A percentile compares a stretch with the other conserved stretches of the same genome.
Evolutionary conservation across 2,797 vertebrate species (phyloP).

Genomic region (Pygocentrus nattereri): DNA sequence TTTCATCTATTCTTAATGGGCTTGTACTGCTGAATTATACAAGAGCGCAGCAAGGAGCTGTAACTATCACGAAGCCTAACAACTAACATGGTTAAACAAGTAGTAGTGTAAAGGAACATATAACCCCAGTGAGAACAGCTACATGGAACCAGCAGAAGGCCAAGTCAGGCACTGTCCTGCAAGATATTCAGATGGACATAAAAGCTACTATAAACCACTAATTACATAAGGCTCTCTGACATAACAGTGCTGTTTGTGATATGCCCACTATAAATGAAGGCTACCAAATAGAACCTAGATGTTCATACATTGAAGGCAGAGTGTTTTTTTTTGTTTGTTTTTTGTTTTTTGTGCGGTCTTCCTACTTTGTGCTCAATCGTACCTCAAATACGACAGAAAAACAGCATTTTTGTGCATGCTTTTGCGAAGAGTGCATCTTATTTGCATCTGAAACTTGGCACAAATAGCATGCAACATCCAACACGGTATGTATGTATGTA

Average conservation of each 20-base stretch:
- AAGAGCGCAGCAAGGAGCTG: constrained; percentile 27
- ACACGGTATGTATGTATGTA: neutral
- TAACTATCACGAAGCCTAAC: constrained; percentile 23
- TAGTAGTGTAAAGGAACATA: constrained; percentile 23
- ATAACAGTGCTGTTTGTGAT: neutral
- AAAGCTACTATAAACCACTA: no score
- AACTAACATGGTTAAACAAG: constrained; percentile 27
- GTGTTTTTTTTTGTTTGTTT: no score
- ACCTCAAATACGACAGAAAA: no score
- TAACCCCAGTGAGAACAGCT: constrained; percentile 8
- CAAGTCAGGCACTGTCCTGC: neutral
- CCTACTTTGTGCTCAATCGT: no score
- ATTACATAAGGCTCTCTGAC: neutral
- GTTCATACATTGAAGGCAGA: no score
- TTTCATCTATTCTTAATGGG: constrained; percentile 56
- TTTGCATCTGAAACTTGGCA: no score
- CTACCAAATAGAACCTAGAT: no score
- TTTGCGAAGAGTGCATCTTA: no score
- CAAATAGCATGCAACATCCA: no score
- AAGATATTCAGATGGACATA: neutral
- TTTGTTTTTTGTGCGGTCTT: no score
- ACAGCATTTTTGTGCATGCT: no score
- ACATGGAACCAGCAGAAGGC: constrained; percentile 18
- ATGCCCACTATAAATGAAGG: neutral
- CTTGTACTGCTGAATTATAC: constrained; percentile 55